Evolutionary conservation across 2,888 invertebrate genomes (phyloP).

Genomic region (Podabrus alpinus): DNA sequence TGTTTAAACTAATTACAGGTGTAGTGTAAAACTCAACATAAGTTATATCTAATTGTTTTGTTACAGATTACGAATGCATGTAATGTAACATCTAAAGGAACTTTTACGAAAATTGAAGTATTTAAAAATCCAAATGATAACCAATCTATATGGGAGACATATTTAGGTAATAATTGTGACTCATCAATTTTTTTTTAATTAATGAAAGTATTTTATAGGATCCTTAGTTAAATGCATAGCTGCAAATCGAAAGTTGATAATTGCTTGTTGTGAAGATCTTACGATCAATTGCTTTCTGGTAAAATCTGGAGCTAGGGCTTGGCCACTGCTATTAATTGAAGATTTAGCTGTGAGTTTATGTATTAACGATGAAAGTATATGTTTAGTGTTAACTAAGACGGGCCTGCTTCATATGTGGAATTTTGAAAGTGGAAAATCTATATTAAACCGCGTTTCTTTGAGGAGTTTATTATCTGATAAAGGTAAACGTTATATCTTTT

Average conservation of each 20-base stretch:
- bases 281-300: conserved; percentile 68
- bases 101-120: conserved; percentile 62
- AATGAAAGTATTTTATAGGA: conserved; percentile 51
- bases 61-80: conserved; percentile 51
- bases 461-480: conserved; percentile 63
- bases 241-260: conserved; percentile 63
- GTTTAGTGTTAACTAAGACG: conserved; percentile 62
- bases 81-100: conserved; percentile 62
- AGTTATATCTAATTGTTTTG: too few species aligned
- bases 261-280: conserved; percentile 70
- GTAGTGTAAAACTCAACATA: too few species aligned
- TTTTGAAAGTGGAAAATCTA: conserved; percentile 58
- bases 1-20: too few species aligned
- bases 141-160: conserved; percentile 72
- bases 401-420: conserved; percentile 66
- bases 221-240: conserved; percentile 65
- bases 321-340: conserved; percentile 62
- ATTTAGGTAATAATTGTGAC: conserved; percentile 60
- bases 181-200: background rate
- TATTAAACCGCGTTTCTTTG: conserved; percentile 63
- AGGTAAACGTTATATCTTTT: conserved; percentile 48
- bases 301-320: conserved; percentile 54
- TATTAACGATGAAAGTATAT: conserved; percentile 55
- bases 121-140: conserved; percentile 61
- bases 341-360: conserved; percentile 64